Conservation (phyloP, 2,888 invertebrate species). For the Griposia aprilina region DNA sequence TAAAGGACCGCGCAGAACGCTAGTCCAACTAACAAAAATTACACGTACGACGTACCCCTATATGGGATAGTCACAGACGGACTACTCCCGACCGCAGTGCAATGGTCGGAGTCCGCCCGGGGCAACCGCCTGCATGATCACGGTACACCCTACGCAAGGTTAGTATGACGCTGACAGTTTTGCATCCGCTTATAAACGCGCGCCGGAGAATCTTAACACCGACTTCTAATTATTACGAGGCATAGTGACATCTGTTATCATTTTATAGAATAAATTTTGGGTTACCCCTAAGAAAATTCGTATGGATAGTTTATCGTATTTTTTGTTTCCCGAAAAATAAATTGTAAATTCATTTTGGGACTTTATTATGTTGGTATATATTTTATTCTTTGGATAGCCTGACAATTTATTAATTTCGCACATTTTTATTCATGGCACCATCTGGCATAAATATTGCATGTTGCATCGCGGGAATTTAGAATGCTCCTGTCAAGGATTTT, state of each 20-base stretch:
- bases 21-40: slow-evolving; percentile 92
- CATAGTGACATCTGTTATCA: slow-evolving; percentile 83
- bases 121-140: slow-evolving; percentile 93
- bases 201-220: slow-evolving; percentile 75
- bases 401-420: neutral
- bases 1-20: slow-evolving; percentile 91
- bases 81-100: slow-evolving; percentile 91
- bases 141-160: slow-evolving; percentile 94
- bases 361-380: neutral
- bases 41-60: slow-evolving; percentile 91
- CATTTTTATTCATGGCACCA: slow-evolving; percentile 28
- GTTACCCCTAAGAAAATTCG: slow-evolving; percentile 46
- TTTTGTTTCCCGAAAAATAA: neutral
- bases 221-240: slow-evolving; percentile 75
- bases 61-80: slow-evolving; percentile 91
- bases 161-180: slow-evolving; percentile 85
- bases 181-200: slow-evolving; percentile 71
- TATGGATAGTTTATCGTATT: neutral
- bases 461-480: slow-evolving; percentile 46
- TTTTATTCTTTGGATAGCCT: neutral
- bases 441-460: neutral
- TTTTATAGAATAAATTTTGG: slow-evolving; percentile 34
- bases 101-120: slow-evolving; percentile 92
- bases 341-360: neutral
- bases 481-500: slow-evolving; percentile 16